Evolutionary conservation across 2,797 vertebrate species (phyloP), one percentile per base, ranked within the genome.

Genomic region (Apogon talboti): DNA sequence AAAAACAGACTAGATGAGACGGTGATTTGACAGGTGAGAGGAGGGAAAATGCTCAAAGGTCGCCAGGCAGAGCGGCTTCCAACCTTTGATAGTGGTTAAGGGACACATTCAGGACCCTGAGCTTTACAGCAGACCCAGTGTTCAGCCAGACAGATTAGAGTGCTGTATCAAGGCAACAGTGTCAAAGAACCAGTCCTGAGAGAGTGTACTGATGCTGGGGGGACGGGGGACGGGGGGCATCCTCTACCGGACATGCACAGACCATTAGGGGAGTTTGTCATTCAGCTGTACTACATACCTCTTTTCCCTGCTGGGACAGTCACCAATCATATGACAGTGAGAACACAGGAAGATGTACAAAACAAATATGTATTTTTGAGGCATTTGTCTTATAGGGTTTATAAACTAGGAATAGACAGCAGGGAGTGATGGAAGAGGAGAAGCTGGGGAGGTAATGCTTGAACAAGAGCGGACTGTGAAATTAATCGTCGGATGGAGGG

Each of bases 231-330:
- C 82, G 66, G 37, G 58, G 79, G 74, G 82, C 66, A 83, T 86
- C 79, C 81, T 92, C 89, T 91, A 93, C 84, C 93, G 93, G 92
- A 93, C 98, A 99, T 99, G 98, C 98, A 99, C 94, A 90, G 84
- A 95, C 91, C 95, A 94, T 93, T 92, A 90, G 66, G 81, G 80
- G 84, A 74, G 91, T 93, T 93, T 94, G 81, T 93, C 90, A 91
- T 94, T 95, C 93, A 81, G 81, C 88, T 94, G 88, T 84, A 92
- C 94, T 95, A 98, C 98, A 95, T 99, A 99, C 98, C 98, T 99
- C 98, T 98, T 98, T 99, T 88, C 98, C 98, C 98, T 99, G 97
- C 93, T 94, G 91, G 93, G 94, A 95, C 94, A 95, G 95, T 96
- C 96, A 97, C 93, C 94, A 94, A 95, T 95, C 94, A 95, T 96